phyloP scores from a whole-genome alignment of 2,888 invertebrate species.

The Dendrolimus houi region DNA sequence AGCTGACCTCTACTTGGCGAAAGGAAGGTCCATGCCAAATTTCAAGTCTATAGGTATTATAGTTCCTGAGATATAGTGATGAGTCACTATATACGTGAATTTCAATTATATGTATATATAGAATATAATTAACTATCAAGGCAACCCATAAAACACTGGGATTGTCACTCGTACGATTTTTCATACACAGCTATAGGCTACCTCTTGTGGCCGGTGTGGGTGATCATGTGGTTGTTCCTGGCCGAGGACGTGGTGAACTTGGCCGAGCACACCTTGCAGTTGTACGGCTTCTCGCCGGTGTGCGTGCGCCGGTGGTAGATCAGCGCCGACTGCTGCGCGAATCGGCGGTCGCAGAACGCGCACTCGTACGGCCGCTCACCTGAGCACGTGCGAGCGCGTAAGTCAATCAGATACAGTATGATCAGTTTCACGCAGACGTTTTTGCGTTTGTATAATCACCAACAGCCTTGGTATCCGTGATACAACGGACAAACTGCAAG shows the following conservation, averaged over 20 bases:
- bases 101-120: no score
- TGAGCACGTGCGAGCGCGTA: conserved; percentile 10
- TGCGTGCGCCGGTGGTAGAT: conserved; percentile 72
- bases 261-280: conserved; percentile 61
- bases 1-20: no score
- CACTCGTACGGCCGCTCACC: conserved; percentile 72
- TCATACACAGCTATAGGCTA: conserved; percentile 13
- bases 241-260: conserved; percentile 70
- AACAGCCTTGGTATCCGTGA: no score
- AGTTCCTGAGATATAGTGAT: no score
- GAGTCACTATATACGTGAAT: no score
- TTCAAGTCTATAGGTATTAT: no score
- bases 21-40: no score
- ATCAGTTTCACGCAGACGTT: no score
- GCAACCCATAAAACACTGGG: not conserved
- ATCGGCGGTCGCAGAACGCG: conserved; percentile 60
- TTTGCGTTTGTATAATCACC: no score
- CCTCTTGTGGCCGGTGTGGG: conserved; percentile 64
- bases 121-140: no score
- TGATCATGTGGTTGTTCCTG: conserved; percentile 65
- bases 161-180: not conserved
- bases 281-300: conserved; percentile 71
- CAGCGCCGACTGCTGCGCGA: conserved; percentile 70
- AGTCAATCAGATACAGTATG: no score
- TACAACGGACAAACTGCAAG: no score